A percentile compares a stretch with the other conserved stretches of the same genome.
Evolutionary conservation across 2,888 invertebrate species (phyloP).

Genomic region (Erebia aethiops): DNA sequence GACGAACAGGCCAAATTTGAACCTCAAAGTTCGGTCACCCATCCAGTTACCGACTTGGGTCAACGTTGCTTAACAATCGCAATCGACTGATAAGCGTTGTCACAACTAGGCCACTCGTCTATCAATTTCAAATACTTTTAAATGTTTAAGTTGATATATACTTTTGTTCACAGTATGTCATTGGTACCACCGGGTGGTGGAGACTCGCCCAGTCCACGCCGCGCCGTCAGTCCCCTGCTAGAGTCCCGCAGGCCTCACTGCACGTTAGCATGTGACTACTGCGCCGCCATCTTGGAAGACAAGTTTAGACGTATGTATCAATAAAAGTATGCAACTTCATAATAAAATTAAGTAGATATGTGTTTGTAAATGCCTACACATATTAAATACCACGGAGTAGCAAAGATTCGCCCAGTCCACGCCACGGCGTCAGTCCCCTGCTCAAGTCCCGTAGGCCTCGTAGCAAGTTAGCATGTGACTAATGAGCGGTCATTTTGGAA

Average conservation of each 20-base stretch:
- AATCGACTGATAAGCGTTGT: no score
- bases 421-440: slow-evolving; percentile 87
- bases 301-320: slow-evolving; percentile 84
- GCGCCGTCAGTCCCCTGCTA: slow-evolving; percentile 87
- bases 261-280: slow-evolving; percentile 88
- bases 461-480: slow-evolving; percentile 88
- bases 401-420: slow-evolving; percentile 83
- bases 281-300: slow-evolving; percentile 86
- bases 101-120: no score
- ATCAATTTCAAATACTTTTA: neutral
- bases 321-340: neutral
- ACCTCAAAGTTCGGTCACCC: no score
- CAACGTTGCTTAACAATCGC: no score
- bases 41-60: no score
- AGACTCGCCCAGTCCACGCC: slow-evolving; percentile 85
- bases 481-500: slow-evolving; percentile 86
- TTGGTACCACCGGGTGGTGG: slow-evolving; percentile 81
- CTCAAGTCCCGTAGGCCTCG: slow-evolving; percentile 87
- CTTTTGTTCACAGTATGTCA: slow-evolving; percentile 68
- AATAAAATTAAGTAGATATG: neutral
- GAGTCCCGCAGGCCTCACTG: slow-evolving; percentile 88
- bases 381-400: slow-evolving; percentile 37
- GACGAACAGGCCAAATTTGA: no score
- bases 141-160: neutral
- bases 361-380: neutral